Evolutionary conservation across 2,888 invertebrate species (phyloP).

Genomic region (Gandaritis pyraliata): DNA sequence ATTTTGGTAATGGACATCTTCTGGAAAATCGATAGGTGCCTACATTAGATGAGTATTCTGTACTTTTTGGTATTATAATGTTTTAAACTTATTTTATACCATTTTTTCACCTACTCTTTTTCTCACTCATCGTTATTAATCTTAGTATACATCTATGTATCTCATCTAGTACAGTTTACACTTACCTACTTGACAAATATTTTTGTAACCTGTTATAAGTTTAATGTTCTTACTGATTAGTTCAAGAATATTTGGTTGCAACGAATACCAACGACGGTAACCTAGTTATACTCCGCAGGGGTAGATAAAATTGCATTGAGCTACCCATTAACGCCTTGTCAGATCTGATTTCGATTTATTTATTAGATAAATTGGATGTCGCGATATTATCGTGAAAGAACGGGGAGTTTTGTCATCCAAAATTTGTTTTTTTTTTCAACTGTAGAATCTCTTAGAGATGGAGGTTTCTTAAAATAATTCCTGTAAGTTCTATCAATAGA

Average conservation of each 20-base stretch:
- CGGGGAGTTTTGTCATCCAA: slow-evolving; percentile 5
- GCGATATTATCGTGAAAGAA: slow-evolving; percentile 25
- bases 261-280: slow-evolving; percentile 55
- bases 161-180: no score
- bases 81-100: no score
- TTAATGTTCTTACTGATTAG: background rate
- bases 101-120: no score
- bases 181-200: no score
- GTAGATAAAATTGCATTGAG: slow-evolving; percentile 83
- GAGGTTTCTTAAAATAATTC: no score
- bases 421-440: background rate
- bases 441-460: background rate
- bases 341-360: slow-evolving; percentile 81
- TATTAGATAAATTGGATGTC: slow-evolving; percentile 76
- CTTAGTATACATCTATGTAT: no score
- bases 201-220: no score
- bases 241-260: slow-evolving; percentile 19
- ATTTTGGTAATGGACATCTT: slow-evolving; percentile 45
- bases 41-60: slow-evolving; percentile 27
- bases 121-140: no score
- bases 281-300: slow-evolving; percentile 71
- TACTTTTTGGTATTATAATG: no score
- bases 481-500: no score
- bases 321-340: slow-evolving; percentile 84
- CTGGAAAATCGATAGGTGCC: slow-evolving; percentile 33